These are phyloP conservation scores for Drymodes brunneopygia DNA, from an alignment of 2,113 vertebrate genomes.

Conservation along the genomic window DNA sequence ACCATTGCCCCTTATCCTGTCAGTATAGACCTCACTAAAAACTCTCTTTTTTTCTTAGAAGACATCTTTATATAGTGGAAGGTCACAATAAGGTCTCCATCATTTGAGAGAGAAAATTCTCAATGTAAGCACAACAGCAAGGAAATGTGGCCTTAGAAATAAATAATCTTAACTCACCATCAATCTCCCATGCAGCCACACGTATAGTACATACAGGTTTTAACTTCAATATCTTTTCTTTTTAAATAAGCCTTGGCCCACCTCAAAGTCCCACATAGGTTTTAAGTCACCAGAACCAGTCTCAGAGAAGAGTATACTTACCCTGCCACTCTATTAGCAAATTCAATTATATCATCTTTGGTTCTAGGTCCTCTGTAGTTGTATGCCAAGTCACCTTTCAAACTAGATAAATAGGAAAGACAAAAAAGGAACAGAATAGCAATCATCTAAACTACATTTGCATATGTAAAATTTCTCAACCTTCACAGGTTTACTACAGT, in stretches of 20 bases:
- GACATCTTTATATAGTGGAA: neutral
- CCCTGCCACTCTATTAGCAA: slow-evolving; percentile 96
- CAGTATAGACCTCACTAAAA: neutral
- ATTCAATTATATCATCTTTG: slow-evolving; percentile 96
- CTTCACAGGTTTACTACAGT: neutral
- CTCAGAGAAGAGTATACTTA: slow-evolving; percentile 67
- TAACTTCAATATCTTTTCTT: neutral
- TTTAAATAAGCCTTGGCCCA: neutral
- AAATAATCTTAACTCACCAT: neutral
- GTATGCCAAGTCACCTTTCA: slow-evolving; percentile 93
- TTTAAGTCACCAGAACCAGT: neutral
- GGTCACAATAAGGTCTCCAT: neutral
- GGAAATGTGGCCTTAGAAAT: neutral
- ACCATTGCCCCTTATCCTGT: neutral
- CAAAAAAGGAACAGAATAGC: neutral
- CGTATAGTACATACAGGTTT: fast-evolving
- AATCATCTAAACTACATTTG: neutral
- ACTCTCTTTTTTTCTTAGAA: neutral
- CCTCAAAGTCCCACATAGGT: neutral
- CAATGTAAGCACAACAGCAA: neutral
- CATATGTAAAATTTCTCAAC: neutral
- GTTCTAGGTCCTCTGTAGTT: slow-evolving; percentile 96
- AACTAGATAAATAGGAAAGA: slow-evolving; percentile 59
- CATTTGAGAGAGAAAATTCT: neutral
- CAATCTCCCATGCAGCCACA: neutral